Base-by-base conservation (phyloP, 2,113 vertebrate genomes). In the Benitochromis conjunctus region DNA sequence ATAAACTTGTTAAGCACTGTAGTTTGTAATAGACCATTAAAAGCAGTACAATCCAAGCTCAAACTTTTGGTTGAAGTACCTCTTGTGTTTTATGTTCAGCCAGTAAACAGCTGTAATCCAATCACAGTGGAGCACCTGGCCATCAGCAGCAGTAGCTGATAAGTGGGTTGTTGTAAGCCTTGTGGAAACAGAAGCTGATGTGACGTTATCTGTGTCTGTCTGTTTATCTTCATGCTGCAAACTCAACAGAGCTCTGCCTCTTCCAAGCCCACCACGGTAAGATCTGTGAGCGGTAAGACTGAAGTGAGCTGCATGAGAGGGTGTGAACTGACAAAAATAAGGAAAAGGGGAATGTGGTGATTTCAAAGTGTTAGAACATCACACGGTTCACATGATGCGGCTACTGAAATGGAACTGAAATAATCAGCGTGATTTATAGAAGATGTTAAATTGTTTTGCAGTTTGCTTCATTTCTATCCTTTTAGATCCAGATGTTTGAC, bases 241-340 rank as follows among this genome's bases (percentile, higher is more conserved):
- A 3, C 84, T 92, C 91, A 71, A 83, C 95, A 98, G 98, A 96
- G 96, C 97, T 92, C 97, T 98, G 81, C 97, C 98, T 41, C 97
- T 99, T 87, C 97, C 97, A 13, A 95, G 97, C 85, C 97, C 98
- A 55, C 96, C 98, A 96, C 97, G 98, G 98, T 98, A 98, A 97
- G 97, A 89, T 24, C 51, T 51, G 26, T 31, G 31, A 43, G 71
- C 5, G 2, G 5, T 31, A 51, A 46, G 46, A 76, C 54, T 34
- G 31, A 26, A 76, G 34, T 60, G 9, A 53, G 56, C 53, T 34
- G 18, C 9, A 14, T 19, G 21, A 48, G 14, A 18, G 69, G 9
- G 43, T 31, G 69, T 76, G 24, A 76, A 46, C 43, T 76, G 48
- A 48, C 51, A 74, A 0, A 6, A 55, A 54, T 0, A 36, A 24